phyloP scores from a whole-genome alignment of 1,140 invertebrate genomes.

The Drosophila kurseongensis region DNA sequence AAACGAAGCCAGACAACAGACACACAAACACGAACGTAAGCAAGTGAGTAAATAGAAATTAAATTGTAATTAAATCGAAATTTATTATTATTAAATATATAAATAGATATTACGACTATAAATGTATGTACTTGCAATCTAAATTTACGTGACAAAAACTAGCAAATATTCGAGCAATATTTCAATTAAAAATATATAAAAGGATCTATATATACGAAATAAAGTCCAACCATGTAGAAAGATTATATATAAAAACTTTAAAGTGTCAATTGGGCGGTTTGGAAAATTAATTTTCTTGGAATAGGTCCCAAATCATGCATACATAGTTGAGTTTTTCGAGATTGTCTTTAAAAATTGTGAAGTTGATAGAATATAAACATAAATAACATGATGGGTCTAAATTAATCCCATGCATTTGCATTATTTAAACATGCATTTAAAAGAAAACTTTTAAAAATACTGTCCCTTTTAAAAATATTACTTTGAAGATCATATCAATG shows the following conservation, averaged over 20 bases:
- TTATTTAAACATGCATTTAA: too few species aligned
- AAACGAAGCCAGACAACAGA: slow-evolving; percentile 51
- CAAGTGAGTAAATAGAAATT: slow-evolving; percentile 75
- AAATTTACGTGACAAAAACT: slow-evolving; percentile 45
- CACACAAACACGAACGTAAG: slow-evolving; percentile 41
- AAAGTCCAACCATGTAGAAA: slow-evolving; percentile 78
- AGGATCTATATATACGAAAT: slow-evolving; percentile 63
- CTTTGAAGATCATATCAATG: too few species aligned
- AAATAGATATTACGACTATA: slow-evolving; percentile 50
- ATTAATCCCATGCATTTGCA: too few species aligned
- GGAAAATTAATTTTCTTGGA: not conserved
- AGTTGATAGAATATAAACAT: too few species aligned
- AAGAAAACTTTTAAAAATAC: too few species aligned
- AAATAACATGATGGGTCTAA: too few species aligned
- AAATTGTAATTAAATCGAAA: slow-evolving; percentile 68
- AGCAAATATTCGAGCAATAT: slow-evolving; percentile 73
- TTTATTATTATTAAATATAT: slow-evolving; percentile 50
- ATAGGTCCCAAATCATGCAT: not conserved
- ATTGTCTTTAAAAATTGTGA: too few species aligned
- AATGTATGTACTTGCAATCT: slow-evolving; percentile 69
- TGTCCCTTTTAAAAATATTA: too few species aligned
- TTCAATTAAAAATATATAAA: slow-evolving; percentile 66
- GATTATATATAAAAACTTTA: slow-evolving; percentile 52
- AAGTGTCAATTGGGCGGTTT: not conserved
- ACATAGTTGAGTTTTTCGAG: too few species aligned